Evolutionary conservation across 1,140 invertebrate genomes (phyloP).

Genomic region (Drosophila eugracilis): DNA sequence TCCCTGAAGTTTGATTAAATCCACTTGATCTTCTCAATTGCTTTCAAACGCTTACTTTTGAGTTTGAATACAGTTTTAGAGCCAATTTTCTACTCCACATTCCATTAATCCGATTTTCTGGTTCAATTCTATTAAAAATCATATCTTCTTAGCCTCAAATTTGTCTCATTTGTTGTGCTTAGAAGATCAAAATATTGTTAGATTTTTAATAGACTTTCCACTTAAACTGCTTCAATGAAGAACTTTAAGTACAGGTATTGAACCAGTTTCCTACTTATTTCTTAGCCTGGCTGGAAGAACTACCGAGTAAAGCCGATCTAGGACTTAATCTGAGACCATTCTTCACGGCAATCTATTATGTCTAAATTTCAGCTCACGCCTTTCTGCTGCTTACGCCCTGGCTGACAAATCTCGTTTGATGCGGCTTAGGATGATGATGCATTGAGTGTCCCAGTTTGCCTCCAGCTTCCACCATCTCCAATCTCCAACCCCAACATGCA

Average conservation of each 20-base stretch:
- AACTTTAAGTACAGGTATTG: constrained; percentile 15
- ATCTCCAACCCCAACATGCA: constrained; percentile 1
- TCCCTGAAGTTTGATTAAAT: no score
- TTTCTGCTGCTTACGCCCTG: constrained; percentile 17
- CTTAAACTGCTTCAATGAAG: neutral
- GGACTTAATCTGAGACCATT: constrained; percentile 41
- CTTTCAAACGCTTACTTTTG: neutral
- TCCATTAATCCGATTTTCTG: neutral
- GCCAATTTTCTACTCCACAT: neutral
- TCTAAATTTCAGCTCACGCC: constrained; percentile 36
- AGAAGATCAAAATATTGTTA: neutral
- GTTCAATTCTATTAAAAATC: neutral
- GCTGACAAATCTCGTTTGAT: constrained; percentile 54
- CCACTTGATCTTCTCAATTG: no score
- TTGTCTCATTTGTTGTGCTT: neutral
- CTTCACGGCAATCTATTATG: constrained; percentile 47
- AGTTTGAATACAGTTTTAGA: neutral
- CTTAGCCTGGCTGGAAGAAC: constrained; percentile 5
- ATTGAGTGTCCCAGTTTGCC: constrained; percentile 52
- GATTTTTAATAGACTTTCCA: neutral
- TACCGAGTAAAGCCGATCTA: constrained; percentile 34
- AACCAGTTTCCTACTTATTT: constrained; percentile 24
- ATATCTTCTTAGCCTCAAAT: no score
- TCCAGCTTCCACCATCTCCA: no score
- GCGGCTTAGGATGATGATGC: constrained; percentile 55